Percentiles rank a stretch among this genome's conserved stretches.
Evolutionary conservation across 2,113 vertebrate genomes (phyloP).

Genomic region (crab-eating macaque (Macaca fascicularis)): T2T-MFA8v1.1 NC_088390.1:45484501-45485000

Average conservation of each 20-base stretch:
- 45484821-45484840: neutral
- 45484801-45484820: neutral
- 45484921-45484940: neutral
- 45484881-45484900: neutral
- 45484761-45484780: neutral
- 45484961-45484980: neutral
- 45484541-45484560: constrained; percentile 9
- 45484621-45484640: neutral
- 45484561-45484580: neutral
- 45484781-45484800: neutral
- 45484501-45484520: neutral
- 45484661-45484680: neutral
- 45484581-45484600: neutral
- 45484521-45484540: neutral
- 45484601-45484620: neutral
- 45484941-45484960: neutral
- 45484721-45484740: neutral
- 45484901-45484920: neutral
- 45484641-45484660: neutral
- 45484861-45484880: neutral
- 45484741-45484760: neutral
- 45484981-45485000: neutral
- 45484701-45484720: neutral
- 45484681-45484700: neutral
- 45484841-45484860: neutral